Conservation (phyloP, 2,113 vertebrate species). For the Elachura formosa region DNA sequence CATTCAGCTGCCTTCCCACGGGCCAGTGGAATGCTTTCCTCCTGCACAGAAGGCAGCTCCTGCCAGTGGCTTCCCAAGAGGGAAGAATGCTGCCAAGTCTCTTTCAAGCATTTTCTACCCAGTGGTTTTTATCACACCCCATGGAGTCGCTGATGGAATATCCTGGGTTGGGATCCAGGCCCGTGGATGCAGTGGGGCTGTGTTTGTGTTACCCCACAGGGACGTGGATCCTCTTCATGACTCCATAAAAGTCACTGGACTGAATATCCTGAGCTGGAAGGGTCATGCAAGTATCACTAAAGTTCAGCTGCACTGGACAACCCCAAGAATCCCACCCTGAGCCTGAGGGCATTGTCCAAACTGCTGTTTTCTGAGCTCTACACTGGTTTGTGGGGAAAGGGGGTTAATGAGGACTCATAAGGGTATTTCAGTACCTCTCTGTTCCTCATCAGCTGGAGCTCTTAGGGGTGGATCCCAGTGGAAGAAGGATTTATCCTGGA, state of each 20-base stretch:
- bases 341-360: not conserved
- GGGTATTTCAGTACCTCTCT: not conserved
- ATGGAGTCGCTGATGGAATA: not conserved
- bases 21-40: not conserved
- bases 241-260: not conserved
- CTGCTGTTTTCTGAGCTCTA: not conserved
- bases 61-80: not conserved
- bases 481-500: not conserved
- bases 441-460: not conserved
- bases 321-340: not conserved
- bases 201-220: not conserved
- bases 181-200: fast-evolving
- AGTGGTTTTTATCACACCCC: not conserved
- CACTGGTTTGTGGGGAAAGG: fast-evolving
- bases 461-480: fast-evolving
- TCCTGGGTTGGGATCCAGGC: not conserved
- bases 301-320: not conserved
- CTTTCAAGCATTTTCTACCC: not conserved
- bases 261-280: not conserved
- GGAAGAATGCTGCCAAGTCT: not conserved
- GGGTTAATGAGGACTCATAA: not conserved
- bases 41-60: not conserved
- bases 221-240: not conserved
- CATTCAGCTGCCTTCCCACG: not conserved
- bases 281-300: not conserved